phyloP scores from a whole-genome alignment of 2,888 invertebrate species.

The Pterostichus niger region DNA sequence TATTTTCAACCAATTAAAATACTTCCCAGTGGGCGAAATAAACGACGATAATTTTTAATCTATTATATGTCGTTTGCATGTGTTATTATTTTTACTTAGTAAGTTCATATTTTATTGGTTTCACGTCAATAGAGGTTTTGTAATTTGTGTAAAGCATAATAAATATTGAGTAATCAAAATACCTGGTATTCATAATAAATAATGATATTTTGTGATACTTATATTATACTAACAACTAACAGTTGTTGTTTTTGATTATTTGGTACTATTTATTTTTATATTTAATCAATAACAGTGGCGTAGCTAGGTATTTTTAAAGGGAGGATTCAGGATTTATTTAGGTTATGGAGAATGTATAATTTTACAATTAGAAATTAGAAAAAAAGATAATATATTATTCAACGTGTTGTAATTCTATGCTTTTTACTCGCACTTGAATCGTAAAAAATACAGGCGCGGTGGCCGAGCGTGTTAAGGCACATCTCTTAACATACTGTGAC shows the following conservation, averaged over 20 bases:
- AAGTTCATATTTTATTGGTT: neutral
- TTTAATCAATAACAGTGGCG: neutral
- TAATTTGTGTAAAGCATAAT: neutral
- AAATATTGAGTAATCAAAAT: slow-evolving; percentile 18
- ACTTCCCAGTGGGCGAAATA: slow-evolving; percentile 2
- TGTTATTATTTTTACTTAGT: neutral
- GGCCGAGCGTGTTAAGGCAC: no score
- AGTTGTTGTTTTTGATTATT: neutral
- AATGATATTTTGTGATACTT: neutral
- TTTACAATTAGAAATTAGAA: no score
- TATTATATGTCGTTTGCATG: neutral
- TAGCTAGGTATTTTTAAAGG: no score
- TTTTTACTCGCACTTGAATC: no score
- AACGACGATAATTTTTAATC: slow-evolving; percentile 8
- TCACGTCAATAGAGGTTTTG: neutral
- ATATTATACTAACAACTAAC: neutral
- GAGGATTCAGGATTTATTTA: no score
- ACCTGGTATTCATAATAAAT: slow-evolving; percentile 18
- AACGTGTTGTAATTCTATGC: no score
- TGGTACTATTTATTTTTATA: neutral
- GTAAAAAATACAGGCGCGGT: no score
- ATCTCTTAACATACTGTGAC: no score
- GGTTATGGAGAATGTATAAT: no score
- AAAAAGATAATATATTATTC: no score
- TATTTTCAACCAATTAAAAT: slow-evolving; percentile 33